phyloP scores from a whole-genome alignment of 2,797 vertebrate species.

The Macroramphosus scolopax region DNA sequence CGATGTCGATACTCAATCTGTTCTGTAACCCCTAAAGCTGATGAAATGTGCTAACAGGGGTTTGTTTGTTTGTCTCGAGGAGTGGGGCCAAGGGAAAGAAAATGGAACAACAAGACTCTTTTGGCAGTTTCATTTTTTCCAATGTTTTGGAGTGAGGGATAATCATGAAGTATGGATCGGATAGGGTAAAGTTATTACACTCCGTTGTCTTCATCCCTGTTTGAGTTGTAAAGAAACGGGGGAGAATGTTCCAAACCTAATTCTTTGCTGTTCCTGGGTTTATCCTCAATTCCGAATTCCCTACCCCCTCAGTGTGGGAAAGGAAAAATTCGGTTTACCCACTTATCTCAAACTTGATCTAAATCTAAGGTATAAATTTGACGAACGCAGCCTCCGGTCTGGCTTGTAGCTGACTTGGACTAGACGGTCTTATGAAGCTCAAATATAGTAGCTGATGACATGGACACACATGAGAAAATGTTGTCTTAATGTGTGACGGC shows the following conservation, averaged over 20 bases:
- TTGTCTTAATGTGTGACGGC: too few species aligned
- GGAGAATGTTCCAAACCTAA: slow-evolving; percentile 62
- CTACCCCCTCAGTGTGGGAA: too few species aligned
- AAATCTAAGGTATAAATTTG: slow-evolving; percentile 54
- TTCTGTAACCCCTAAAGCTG: slow-evolving; percentile 80
- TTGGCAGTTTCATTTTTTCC: slow-evolving; percentile 74
- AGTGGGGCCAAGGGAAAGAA: slow-evolving; percentile 66
- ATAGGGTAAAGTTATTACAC: slow-evolving; percentile 71
- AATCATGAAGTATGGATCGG: slow-evolving; percentile 77
- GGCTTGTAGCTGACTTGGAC: too few species aligned
- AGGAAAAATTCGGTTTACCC: slow-evolving; percentile 45
- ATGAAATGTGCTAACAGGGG: slow-evolving; percentile 79
- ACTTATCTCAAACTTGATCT: slow-evolving; percentile 48
- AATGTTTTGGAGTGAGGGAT: slow-evolving; percentile 72
- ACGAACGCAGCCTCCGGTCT: slow-evolving; percentile 36
- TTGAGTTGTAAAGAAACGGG: slow-evolving; percentile 68
- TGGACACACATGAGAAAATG: too few species aligned
- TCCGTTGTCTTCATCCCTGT: slow-evolving; percentile 75
- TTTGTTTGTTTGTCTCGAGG: slow-evolving; percentile 76
- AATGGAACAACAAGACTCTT: slow-evolving; percentile 74
- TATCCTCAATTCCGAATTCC: slow-evolving; percentile 58
- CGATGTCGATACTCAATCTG: slow-evolving; percentile 81
- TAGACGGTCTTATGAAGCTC: too few species aligned
- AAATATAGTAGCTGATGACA: too few species aligned
- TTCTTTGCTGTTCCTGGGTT: slow-evolving; percentile 53